A percentile compares a stretch with the other conserved stretches of the same genome.
Conservation (phyloP, 2,888 invertebrate species). For the Syrista parreyssii region DNA sequence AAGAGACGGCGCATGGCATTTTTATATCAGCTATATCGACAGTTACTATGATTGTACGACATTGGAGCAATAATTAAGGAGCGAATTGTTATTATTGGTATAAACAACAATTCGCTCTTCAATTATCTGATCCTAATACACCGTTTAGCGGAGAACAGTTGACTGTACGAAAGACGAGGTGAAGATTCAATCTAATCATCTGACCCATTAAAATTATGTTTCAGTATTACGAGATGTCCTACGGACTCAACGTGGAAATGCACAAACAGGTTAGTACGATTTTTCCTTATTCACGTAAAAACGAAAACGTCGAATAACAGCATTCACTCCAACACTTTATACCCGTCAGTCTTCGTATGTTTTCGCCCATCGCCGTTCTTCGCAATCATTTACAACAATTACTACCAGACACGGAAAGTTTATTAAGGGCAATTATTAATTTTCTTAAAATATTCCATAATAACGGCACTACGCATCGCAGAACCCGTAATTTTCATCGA, state of each 20-base stretch:
- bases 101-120: no score
- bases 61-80: not conserved
- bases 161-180: no score
- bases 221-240: constrained; percentile 97
- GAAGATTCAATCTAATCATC: not conserved
- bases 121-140: no score
- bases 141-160: no score
- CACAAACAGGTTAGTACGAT: constrained; percentile 84
- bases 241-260: constrained; percentile 95
- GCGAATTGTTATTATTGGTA: no score
- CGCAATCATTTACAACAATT: not conserved
- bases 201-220: constrained; percentile 62
- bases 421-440: not conserved
- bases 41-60: not conserved
- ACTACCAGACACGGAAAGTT: not conserved
- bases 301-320: constrained; percentile 4
- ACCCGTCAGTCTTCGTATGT: not conserved
- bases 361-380: not conserved
- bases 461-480: not conserved
- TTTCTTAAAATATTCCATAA: not conserved
- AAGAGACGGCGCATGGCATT: not conserved
- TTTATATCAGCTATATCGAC: not conserved
- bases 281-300: constrained; percentile 20
- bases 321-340: constrained; percentile 7
- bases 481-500: not conserved